Percentiles rank a stretch among this genome's conserved stretches.
These are phyloP conservation scores for Nemopilema nomurai DNA, from an alignment of 30 jellyfish, hydroid and myxozoan species.

Conservation along the genomic window DNA sequence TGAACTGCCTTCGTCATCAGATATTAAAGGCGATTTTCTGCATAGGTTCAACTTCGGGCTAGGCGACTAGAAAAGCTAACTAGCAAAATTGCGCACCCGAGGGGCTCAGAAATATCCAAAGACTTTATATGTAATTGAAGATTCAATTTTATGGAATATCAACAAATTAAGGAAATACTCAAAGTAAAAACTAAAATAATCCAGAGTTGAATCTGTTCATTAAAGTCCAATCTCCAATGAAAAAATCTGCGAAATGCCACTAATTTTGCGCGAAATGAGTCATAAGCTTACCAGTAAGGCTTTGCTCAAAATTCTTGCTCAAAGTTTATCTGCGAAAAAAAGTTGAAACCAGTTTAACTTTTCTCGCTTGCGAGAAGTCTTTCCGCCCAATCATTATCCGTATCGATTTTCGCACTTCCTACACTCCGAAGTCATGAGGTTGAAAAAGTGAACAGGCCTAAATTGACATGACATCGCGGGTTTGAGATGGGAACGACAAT, in stretches of 20 bases:
- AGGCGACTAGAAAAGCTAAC: too few relatives aligned
- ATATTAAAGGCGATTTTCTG: too few relatives aligned
- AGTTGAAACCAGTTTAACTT: not conserved
- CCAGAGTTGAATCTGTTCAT: too few relatives aligned
- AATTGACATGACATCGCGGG: constrained; percentile 2
- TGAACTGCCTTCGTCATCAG: too few relatives aligned
- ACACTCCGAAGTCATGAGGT: not conserved
- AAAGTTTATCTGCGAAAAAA: not conserved
- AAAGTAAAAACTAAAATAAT: too few relatives aligned
- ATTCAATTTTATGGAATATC: too few relatives aligned
- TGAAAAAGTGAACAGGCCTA: not conserved
- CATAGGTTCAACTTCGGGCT: too few relatives aligned
- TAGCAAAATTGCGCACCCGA: too few relatives aligned
- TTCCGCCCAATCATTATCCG: constrained; percentile 4
- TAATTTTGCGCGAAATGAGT: constrained; percentile 17
- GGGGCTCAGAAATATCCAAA: too few relatives aligned
- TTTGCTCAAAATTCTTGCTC: not conserved
- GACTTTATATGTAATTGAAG: too few relatives aligned
- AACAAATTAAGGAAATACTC: too few relatives aligned
- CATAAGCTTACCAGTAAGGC: not conserved
- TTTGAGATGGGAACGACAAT: constrained; percentile 12
- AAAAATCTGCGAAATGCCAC: constrained; percentile 18
- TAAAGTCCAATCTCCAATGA: constrained; percentile 21
- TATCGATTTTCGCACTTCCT: not conserved
- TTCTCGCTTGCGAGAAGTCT: not conserved